Base-by-base conservation (phyloP, 2,797 vertebrate genomes). In the Chromobotia macracanthus region DNA sequence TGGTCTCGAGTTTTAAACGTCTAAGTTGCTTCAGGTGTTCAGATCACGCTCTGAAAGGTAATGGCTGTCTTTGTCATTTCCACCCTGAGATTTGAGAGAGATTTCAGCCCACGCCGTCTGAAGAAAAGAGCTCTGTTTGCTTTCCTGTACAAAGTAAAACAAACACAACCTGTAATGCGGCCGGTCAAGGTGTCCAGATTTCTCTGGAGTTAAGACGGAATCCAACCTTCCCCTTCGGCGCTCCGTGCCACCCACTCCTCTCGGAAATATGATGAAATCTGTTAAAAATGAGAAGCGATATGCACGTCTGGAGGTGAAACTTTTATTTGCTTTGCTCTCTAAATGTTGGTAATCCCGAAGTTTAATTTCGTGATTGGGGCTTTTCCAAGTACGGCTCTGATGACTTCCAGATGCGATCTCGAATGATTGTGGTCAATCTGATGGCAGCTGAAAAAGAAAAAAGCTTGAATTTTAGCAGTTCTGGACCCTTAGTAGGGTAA, bases 311-410 rank as follows among this genome's bases (percentile, higher is more conserved):
- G 61, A 80, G 74, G 80, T 79, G 80, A 60, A n/a, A 35, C 50
- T 82, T 81, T 83, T 82, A 76, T 82, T 83, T 82, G 69, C 56
- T 65, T 85, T 79, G 53, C 56, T 82, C 72, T 76, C 68, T 77
- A 85, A 81, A 82, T 83, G 77, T 86, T 80, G 75, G 83, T 85
- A 86, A 88, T 85, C 84, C 84, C 70, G 55, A 84, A 85, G 82
- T 87, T 85, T 83, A 85, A 88, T 86, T 88, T 81, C 53, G 71
- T 83, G 83, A 87, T 84, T 87, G 84, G 83, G 83, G 74, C 53
- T 21, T 82, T 81, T 87, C 86, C 87, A 88, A 85, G 77, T 81
- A 80, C 44, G 15, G 67, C 80, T 60, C 56, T 86, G 83, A 88
- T 84, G 86, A 68, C 71, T 82, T 83, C 83, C 86, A 88, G 86